phyloP scores from a whole-genome alignment of 2,888 invertebrate species.

The Oxycera nigricornis region DNA sequence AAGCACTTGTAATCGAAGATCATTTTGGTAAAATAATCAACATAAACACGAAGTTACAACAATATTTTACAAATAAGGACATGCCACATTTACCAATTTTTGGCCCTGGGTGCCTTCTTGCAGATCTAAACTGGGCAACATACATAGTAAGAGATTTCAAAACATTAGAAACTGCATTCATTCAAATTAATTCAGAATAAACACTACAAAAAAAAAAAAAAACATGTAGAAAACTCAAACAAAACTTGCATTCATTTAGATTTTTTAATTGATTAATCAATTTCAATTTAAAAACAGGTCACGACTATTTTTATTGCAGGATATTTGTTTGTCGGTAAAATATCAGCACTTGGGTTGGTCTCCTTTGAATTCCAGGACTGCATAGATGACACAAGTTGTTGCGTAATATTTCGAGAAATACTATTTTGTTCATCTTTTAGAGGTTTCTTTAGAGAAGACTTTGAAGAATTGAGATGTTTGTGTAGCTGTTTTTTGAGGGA shows the following conservation, averaged over 20 bases:
- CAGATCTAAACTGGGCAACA: neutral
- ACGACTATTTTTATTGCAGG: neutral
- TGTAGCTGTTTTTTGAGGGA: neutral
- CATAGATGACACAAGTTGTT: neutral
- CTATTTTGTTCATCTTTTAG: neutral
- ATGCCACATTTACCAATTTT: no score
- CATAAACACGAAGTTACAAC: no score
- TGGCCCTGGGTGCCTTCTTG: no score
- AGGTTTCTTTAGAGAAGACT: constrained; percentile 1
- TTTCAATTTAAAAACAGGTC: neutral
- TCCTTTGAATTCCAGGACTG: neutral
- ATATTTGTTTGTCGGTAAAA: neutral
- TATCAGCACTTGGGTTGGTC: neutral
- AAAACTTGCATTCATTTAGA: neutral
- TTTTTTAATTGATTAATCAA: neutral
- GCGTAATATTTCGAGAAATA: neutral
- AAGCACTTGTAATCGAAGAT: no score
- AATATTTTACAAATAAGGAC: no score
- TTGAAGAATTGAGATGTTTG: neutral
- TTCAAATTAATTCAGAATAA: neutral
- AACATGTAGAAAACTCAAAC: neutral
- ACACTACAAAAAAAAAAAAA: neutral
- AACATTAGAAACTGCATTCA: neutral
- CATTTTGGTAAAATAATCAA: no score
- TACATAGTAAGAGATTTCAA: neutral